Conservation (phyloP, 37 sponge, comb jelly and placozoan species). For the Cliona cf. orientalis region DNA sequence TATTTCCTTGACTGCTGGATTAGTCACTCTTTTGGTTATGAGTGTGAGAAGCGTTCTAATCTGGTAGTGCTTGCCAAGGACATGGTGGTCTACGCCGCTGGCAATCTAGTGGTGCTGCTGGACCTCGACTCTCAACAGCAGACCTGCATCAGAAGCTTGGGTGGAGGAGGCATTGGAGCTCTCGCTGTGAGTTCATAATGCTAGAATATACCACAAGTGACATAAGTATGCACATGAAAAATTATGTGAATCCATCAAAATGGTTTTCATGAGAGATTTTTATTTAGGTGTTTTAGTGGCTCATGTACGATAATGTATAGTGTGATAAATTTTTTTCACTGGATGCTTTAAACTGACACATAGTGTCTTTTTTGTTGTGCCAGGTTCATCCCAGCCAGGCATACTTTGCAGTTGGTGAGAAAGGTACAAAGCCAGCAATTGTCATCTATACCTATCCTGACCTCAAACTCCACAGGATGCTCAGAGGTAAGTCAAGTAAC, state of each 20-base stretch:
- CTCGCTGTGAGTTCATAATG: constrained; percentile 78
- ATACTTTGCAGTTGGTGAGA: constrained; percentile 98
- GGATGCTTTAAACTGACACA: neutral
- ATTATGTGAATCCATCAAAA: neutral
- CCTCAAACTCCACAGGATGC: constrained; percentile 84
- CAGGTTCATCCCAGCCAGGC: constrained; percentile 87
- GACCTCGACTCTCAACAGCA: constrained; percentile 71
- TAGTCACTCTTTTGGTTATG: constrained; percentile 97
- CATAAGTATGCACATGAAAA: neutral
- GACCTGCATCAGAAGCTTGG: constrained; percentile 76
- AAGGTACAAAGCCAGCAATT: constrained; percentile 87
- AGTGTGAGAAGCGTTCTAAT: constrained; percentile 91
- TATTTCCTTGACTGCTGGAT: constrained; percentile 23
- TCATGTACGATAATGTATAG: neutral
- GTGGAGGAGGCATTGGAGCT: constrained; percentile 95
- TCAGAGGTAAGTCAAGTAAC: constrained; percentile 61
- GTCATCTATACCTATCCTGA: constrained; percentile 87
- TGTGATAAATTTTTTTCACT: neutral
- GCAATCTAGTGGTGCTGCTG: constrained; percentile 88
- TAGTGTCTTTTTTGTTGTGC: neutral
- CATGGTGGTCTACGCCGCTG: constrained; percentile 83
- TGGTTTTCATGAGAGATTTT: neutral
- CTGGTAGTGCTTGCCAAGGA: constrained; percentile 79
- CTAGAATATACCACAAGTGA: neutral
- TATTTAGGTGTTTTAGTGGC: neutral